Percentiles rank a stretch among this genome's conserved stretches.
These are phyloP conservation scores for Lophura nycthemera DNA, from an alignment of 2,113 vertebrate species.

Conservation along the genomic window DNA sequence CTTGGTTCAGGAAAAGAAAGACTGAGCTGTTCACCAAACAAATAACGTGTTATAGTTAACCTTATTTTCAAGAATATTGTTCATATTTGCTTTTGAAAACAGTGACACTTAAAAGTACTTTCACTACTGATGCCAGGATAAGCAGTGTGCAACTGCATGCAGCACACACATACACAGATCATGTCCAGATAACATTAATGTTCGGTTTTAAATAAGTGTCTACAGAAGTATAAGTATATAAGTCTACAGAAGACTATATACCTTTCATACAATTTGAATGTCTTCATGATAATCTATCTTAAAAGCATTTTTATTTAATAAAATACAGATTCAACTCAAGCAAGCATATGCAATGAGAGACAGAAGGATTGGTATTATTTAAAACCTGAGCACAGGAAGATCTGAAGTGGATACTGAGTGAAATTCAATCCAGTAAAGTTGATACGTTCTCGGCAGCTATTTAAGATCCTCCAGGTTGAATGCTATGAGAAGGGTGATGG, in stretches of 20 bases:
- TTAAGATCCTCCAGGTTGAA: background rate
- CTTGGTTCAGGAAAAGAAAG: background rate
- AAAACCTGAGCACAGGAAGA: background rate
- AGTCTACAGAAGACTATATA: background rate
- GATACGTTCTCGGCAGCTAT: background rate
- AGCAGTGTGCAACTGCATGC: rapidly evolving
- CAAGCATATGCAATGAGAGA: background rate
- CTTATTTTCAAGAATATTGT: background rate
- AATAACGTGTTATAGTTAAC: background rate
- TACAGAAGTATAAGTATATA: too few relatives aligned
- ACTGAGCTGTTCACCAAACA: background rate
- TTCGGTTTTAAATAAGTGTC: background rate
- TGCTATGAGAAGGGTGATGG: background rate
- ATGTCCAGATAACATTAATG: background rate
- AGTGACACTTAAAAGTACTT: background rate
- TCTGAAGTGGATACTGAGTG: background rate
- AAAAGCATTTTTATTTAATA: background rate
- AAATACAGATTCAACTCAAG: background rate
- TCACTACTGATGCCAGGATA: background rate
- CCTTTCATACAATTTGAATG: background rate
- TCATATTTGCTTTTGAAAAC: background rate
- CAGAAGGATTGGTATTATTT: background rate
- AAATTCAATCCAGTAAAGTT: background rate
- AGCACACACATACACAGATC: background rate
- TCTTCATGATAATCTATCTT: background rate